Percentiles rank a stretch among this genome's conserved stretches.
Conservation (phyloP, 2,797 vertebrate genomes). For the Epinephelus coioides region DNA sequence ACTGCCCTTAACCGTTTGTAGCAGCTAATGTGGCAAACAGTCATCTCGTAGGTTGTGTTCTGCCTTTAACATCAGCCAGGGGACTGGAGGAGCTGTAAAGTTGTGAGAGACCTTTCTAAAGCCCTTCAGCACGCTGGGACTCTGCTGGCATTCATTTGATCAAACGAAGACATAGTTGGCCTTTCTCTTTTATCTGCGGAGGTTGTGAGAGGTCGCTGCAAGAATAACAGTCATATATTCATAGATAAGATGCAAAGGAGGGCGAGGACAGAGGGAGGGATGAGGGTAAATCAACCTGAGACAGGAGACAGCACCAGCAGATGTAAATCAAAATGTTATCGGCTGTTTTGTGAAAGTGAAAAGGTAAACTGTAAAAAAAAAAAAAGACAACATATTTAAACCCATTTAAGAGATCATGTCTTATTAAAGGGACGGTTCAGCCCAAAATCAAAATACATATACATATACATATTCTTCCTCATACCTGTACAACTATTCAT, state of each 20-base stretch:
- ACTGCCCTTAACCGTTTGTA: constrained; percentile 70
- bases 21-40: constrained; percentile 66
- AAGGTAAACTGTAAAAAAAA: constrained; percentile 8
- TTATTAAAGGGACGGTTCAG: neutral
- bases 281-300: constrained; percentile 27
- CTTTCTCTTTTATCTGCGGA: constrained; percentile 54
- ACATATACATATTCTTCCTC: too few relatives aligned
- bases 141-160: constrained; percentile 47
- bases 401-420: neutral
- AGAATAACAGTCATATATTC: constrained; percentile 37
- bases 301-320: neutral
- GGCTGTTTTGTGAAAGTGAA: constrained; percentile 12
- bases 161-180: constrained; percentile 48
- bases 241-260: constrained; percentile 47
- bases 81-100: constrained; percentile 63
- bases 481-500: too few relatives aligned
- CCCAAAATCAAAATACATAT: too few relatives aligned
- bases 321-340: constrained; percentile 28
- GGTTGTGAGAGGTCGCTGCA: constrained; percentile 35
- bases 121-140: constrained; percentile 38
- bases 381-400: constrained; percentile 8
- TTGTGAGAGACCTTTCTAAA: constrained; percentile 52
- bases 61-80: constrained; percentile 61
- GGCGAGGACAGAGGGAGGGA: neutral
- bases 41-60: constrained; percentile 53